These are phyloP conservation scores for Trachelus iudaicus DNA, from an alignment of 2,888 invertebrate species.

Conservation along the genomic window DNA sequence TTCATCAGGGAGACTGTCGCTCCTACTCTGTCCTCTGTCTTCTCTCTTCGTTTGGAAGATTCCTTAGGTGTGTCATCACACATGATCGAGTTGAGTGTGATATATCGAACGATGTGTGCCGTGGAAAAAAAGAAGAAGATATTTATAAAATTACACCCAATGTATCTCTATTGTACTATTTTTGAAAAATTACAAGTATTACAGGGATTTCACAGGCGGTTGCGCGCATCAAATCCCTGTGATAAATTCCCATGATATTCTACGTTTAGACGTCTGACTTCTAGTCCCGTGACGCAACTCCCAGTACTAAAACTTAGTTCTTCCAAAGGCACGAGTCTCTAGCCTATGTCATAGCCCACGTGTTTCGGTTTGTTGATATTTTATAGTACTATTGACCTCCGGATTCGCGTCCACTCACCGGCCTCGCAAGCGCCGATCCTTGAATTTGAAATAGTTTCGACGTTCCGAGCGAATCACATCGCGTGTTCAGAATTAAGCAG, in stretches of 20 bases:
- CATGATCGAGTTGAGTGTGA: neutral
- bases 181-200: neutral
- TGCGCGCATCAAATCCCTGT: neutral
- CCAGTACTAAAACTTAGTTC: neutral
- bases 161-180: neutral
- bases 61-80: neutral
- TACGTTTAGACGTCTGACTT: neutral
- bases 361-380: conserved; percentile 22
- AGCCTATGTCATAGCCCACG: conserved; percentile 8
- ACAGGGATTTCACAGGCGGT: neutral
- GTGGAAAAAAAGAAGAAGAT: neutral
- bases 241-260: neutral
- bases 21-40: neutral
- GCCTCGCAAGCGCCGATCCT: conserved; percentile 30
- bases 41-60: neutral
- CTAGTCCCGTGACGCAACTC: neutral
- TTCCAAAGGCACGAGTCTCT: neutral
- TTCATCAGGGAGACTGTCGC: neutral
- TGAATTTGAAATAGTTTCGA: conserved; percentile 50
- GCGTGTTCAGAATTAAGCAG: conserved; percentile 45
- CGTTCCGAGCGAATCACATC: conserved; percentile 25
- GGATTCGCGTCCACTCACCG: conserved; percentile 12
- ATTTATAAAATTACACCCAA: too few relatives aligned
- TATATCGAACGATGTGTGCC: neutral
- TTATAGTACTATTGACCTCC: conserved; percentile 25